Conservation (phyloP, 1,140 invertebrate species). For the Diachasma alloeum region DNA sequence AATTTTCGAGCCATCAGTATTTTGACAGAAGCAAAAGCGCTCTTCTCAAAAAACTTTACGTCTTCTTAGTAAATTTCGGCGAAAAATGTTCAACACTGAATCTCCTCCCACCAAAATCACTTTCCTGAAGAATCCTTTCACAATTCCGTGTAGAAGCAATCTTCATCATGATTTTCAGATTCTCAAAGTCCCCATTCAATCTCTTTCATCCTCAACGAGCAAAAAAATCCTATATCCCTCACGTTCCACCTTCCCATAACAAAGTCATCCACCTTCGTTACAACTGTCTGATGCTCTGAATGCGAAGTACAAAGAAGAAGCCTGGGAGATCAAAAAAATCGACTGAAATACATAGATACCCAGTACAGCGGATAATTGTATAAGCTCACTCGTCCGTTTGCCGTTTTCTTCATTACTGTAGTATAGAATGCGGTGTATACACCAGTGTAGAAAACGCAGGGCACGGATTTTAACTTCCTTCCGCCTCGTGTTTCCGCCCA, state of each 20-base stretch:
- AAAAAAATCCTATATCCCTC: not conserved
- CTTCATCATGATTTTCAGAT: not conserved
- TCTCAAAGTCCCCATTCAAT: not conserved
- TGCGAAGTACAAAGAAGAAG: not conserved
- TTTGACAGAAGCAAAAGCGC: too few relatives aligned
- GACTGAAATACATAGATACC: not conserved
- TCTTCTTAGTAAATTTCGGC: too few relatives aligned
- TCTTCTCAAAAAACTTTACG: too few relatives aligned
- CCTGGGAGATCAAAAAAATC: not conserved
- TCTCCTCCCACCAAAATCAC: not conserved
- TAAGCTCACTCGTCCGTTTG: not conserved
- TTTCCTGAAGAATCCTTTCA: not conserved
- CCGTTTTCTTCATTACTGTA: not conserved
- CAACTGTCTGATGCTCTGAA: not conserved
- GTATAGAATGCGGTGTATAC: not conserved
- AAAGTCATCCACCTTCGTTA: not conserved
- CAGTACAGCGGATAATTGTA: not conserved
- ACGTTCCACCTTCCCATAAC: not conserved
- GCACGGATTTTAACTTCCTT: constrained; percentile 8
- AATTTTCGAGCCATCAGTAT: too few relatives aligned
- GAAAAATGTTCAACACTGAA: too few relatives aligned
- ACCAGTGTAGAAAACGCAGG: not conserved
- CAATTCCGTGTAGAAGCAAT: not conserved
- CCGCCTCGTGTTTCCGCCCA: not conserved
- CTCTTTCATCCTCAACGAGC: not conserved